Conservation (phyloP, 2,113 vertebrate genomes). For the Thalassoma bifasciatum region DNA sequence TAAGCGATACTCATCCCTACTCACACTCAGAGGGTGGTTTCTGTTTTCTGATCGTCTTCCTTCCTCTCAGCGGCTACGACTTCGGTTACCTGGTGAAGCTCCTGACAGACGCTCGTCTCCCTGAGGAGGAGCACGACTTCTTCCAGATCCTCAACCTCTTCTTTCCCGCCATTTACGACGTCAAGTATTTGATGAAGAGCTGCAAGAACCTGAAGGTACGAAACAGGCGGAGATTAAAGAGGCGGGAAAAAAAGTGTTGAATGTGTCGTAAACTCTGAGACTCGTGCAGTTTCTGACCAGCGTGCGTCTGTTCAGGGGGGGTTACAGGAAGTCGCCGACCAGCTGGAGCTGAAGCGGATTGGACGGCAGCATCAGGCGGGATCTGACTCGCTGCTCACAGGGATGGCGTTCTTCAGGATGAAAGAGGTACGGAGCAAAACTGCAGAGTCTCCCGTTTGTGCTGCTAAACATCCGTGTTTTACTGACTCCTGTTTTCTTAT, state of each 20-base stretch:
- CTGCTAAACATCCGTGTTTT: too few relatives aligned
- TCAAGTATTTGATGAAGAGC: conserved; percentile 99
- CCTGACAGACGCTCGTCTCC: conserved; percentile 93
- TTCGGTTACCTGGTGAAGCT: conserved; percentile 99
- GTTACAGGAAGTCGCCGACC: conserved; percentile 97
- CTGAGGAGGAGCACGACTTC: conserved; percentile 97
- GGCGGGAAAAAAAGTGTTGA: too few relatives aligned
- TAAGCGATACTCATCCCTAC: too few relatives aligned
- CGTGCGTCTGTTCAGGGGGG: conserved; percentile 86
- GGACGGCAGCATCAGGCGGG: conserved; percentile 98
- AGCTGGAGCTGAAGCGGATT: conserved; percentile 96
- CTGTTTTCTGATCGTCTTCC: background rate
- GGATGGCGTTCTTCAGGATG: conserved; percentile 99
- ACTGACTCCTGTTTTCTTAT: too few relatives aligned
- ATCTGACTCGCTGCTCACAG: conserved; percentile 95
- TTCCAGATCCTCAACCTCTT: conserved; percentile 98
- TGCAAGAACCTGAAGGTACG: conserved; percentile 98
- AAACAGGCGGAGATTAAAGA: too few relatives aligned
- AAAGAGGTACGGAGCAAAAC: conserved; percentile 95
- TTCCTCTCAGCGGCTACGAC: conserved; percentile 90
- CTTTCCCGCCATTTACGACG: conserved; percentile 98
- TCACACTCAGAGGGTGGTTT: too few relatives aligned
- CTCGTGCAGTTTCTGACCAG: too few relatives aligned
- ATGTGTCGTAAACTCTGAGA: too few relatives aligned
- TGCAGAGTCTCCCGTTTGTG: too few relatives aligned